Conservation (phyloP, 2,113 vertebrate genomes). For the Irena cyanogastra region DNA sequence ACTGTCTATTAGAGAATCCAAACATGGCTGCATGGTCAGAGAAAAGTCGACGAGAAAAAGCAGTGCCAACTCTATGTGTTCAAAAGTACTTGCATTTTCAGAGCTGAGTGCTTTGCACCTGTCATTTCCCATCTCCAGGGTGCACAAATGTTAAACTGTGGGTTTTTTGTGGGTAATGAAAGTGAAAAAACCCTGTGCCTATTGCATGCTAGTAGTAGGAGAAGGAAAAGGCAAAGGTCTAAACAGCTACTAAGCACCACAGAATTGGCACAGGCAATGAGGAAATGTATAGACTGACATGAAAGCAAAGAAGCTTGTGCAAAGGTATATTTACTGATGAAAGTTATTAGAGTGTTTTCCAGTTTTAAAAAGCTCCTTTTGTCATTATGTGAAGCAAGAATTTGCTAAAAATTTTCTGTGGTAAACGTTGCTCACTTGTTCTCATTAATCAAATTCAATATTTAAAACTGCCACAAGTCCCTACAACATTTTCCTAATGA, state of each 20-base stretch:
- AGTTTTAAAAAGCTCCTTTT: neutral
- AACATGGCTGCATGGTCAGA: neutral
- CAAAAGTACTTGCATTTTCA: neutral
- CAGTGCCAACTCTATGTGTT: accelerated
- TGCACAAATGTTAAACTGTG: neutral
- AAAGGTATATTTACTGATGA: neutral
- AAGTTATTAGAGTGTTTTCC: neutral
- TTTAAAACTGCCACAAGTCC: neutral
- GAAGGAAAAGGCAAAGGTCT: neutral
- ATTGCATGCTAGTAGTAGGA: neutral
- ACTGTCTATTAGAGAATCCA: neutral
- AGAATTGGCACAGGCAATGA: neutral
- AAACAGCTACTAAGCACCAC: neutral
- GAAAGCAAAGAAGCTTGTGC: neutral
- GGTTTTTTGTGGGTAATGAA: accelerated
- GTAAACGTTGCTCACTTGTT: neutral
- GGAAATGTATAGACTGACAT: neutral
- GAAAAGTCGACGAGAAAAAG: too few species aligned
- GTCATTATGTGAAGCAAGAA: neutral
- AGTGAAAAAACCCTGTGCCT: neutral
- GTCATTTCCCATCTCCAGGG: neutral
- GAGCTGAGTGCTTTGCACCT: neutral
- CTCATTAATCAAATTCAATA: slow-evolving; percentile 28
- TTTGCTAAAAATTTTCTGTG: neutral
- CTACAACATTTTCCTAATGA: slow-evolving; percentile 18